Evolutionary conservation across 1,140 invertebrate species (phyloP), one percentile per base, ranked within the genome.

Genomic region (Heliconius melpomene): DNA sequence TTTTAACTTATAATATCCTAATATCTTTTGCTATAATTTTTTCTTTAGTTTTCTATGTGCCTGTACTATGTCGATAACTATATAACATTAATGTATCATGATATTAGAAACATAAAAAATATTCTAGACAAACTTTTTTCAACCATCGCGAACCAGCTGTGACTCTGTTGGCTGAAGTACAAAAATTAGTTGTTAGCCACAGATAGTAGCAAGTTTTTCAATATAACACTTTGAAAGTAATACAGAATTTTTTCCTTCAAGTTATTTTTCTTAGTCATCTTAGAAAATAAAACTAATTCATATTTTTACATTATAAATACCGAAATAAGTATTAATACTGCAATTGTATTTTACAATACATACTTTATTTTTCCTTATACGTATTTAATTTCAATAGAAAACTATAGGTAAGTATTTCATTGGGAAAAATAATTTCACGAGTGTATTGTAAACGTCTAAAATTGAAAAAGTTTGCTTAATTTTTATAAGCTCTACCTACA

Each of bases 151-250:
- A 29, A 66, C 13, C 60, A 66, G 60, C 60, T 66, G 60, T 29
- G 26, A 66, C 60, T 29, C 26, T n/a, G n/a, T 23, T 60, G 60
- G 60, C 60, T 66, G 9, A 29, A 66, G 60, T 66, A 66, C 23
- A 66, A 29, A 66, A 66, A 66, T 66, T 66, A 66, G 60, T 66
- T 66, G 60, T 5, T 66, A 18, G 13, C 60, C 11, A 29, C 60
- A 66, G 23, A 66, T 8, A 23, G 5, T 66, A 29, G 3, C 23
- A 66, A 66, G 60, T 66, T 66, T 66, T 66, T 66, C 60, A 66
- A 66, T 66, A 66, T 66, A 29, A 66, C 60, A 66, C 60, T 66
- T 66, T n/a, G 23, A 66, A 66, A 66, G 60, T 66, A 26, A 66
- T 66, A 66, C 9, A 26, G 23, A 66, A 6, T 6, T 66, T 66